Evolutionary conservation across 2,888 invertebrate genomes (phyloP).

Genomic region (Drosophila cognata): DNA sequence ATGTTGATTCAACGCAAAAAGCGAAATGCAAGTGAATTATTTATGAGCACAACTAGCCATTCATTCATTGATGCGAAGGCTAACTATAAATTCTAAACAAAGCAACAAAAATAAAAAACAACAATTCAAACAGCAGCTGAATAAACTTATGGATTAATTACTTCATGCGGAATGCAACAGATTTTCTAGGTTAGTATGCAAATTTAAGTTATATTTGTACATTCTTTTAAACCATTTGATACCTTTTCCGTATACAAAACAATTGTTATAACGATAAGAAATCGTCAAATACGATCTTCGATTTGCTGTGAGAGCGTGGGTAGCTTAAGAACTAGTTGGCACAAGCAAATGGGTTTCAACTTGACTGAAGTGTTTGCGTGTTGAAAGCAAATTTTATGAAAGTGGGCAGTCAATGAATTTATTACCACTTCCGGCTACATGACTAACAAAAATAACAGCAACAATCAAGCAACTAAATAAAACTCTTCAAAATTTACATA

Average conservation of each 20-base stretch:
- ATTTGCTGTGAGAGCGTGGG: constrained; percentile 25
- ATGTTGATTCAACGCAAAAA: constrained; percentile 9
- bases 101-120: neutral
- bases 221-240: neutral
- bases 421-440: constrained; percentile 39
- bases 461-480: neutral
- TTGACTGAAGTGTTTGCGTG: constrained; percentile 12
- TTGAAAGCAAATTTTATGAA: constrained; percentile 7
- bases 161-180: neutral
- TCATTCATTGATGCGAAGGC: constrained; percentile 32
- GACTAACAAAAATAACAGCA: constrained; percentile 12
- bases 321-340: constrained; percentile 30
- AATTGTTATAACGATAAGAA: constrained; percentile 34
- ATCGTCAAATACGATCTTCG: constrained; percentile 1
- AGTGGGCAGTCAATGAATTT: constrained; percentile 50
- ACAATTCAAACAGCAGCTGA: constrained; percentile 36
- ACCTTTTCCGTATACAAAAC: constrained; percentile 7
- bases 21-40: constrained; percentile 44
- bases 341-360: constrained; percentile 20
- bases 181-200: constrained; percentile 37
- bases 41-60: constrained; percentile 36
- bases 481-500: constrained; percentile 33
- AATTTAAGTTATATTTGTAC: neutral
- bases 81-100: constrained; percentile 13
- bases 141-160: constrained; percentile 27